These are phyloP conservation scores for Ostrea denselamellosa DNA, from an alignment of 1,140 invertebrate species.

Conservation along the genomic window DNA sequence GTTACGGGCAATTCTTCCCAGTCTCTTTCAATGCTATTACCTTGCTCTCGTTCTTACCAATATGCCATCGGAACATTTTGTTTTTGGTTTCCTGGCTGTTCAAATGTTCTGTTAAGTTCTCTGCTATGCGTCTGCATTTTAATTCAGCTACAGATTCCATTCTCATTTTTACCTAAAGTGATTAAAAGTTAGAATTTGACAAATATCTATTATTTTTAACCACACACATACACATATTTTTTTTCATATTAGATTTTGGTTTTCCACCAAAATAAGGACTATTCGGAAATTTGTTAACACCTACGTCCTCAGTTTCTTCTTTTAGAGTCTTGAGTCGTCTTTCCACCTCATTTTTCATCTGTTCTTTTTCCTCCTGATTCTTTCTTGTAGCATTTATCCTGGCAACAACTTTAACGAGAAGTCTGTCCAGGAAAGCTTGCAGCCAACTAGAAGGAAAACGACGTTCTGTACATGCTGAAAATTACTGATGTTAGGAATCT, in stretches of 20 bases:
- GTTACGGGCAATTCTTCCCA: too few relatives aligned
- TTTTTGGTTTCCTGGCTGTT: background rate
- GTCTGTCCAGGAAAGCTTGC: conserved; percentile 40
- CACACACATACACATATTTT: too few relatives aligned
- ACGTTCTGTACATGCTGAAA: background rate
- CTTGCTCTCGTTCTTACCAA: background rate
- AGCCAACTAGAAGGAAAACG: conserved; percentile 38
- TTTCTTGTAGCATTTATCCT: conserved; percentile 47
- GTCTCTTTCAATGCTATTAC: too few relatives aligned
- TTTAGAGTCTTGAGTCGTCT: conserved; percentile 42
- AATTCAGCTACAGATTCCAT: background rate
- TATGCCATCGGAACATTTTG: background rate
- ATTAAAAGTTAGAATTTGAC: too few relatives aligned
- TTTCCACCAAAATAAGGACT: too few relatives aligned
- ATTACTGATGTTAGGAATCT: too few relatives aligned
- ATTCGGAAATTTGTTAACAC: background rate
- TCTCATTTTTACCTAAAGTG: background rate
- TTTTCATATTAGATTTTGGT: too few relatives aligned
- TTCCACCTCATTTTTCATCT: conserved; percentile 45
- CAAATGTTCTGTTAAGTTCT: background rate
- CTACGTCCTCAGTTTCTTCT: conserved; percentile 45
- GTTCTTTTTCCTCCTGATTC: conserved; percentile 45
- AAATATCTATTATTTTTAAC: too few relatives aligned
- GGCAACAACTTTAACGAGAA: conserved; percentile 42
- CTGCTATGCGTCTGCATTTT: background rate